phyloP scores from a whole-genome alignment of 2,888 invertebrate species.

The Ormyrus rosae region DNA sequence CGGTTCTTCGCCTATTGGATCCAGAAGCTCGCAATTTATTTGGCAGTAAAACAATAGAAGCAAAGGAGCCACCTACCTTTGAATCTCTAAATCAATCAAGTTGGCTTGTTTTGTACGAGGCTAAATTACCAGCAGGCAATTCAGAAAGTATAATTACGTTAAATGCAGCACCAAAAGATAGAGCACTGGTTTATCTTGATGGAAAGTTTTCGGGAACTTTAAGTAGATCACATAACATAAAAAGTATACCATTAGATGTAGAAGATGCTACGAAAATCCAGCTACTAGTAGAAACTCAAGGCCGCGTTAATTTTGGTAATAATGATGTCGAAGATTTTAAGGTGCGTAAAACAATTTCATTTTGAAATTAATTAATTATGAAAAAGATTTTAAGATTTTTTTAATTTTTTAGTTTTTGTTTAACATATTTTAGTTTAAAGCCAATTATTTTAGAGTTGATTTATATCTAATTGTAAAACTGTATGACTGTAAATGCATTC shows the following conservation, averaged over 20 bases:
- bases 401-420: too few species aligned
- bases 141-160: slow-evolving; percentile 72
- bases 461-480: too few species aligned
- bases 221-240: slow-evolving; percentile 64
- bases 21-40: slow-evolving; percentile 68
- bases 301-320: slow-evolving; percentile 84
- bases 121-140: slow-evolving; percentile 63
- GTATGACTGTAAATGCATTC: too few species aligned
- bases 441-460: not conserved
- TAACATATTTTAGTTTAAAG: not conserved
- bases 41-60: slow-evolving; percentile 62
- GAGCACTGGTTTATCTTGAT: slow-evolving; percentile 79
- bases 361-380: too few species aligned
- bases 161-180: slow-evolving; percentile 76
- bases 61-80: slow-evolving; percentile 77
- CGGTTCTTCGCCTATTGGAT: slow-evolving; percentile 76
- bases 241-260: slow-evolving; percentile 57
- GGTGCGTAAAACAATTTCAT: slow-evolving; percentile 62
- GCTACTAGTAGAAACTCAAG: slow-evolving; percentile 85
- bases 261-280: slow-evolving; percentile 64
- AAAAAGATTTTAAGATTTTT: too few species aligned
- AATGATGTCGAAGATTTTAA: slow-evolving; percentile 73
- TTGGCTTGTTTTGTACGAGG: slow-evolving; percentile 77
- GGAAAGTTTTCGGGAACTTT: slow-evolving; percentile 62
- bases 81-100: slow-evolving; percentile 75